phyloP scores from a whole-genome alignment of 2,888 invertebrate genomes.

The Lordiphosa andalusiaca region DNA sequence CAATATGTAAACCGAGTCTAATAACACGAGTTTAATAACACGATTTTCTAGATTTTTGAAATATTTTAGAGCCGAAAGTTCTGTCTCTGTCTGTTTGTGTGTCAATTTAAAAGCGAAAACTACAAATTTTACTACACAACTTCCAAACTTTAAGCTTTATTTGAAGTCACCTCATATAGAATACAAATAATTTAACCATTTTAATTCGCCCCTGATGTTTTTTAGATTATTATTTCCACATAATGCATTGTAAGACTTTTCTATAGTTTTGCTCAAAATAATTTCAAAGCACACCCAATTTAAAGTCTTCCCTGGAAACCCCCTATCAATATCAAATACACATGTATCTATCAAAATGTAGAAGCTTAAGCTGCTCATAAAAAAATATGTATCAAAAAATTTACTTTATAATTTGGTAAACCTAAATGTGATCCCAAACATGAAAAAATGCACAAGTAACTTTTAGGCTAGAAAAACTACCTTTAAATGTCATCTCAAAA shows the following conservation, averaged over 20 bases:
- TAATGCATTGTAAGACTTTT: background rate
- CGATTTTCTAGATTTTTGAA: too few species aligned
- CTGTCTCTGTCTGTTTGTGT: too few species aligned
- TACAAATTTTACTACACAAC: too few species aligned
- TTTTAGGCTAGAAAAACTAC: constrained; percentile 42
- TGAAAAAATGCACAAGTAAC: constrained; percentile 30
- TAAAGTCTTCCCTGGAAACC: constrained; percentile 21
- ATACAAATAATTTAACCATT: too few species aligned
- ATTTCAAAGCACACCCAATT: constrained; percentile 17
- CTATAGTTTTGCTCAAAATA: constrained; percentile 24
- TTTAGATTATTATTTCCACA: background rate
- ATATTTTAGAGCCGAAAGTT: too few species aligned
- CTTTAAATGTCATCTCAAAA: constrained; percentile 17
- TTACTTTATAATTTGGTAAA: constrained; percentile 41
- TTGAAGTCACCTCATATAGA: too few species aligned
- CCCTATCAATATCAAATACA: constrained; percentile 17
- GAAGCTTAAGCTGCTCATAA: constrained; percentile 8
- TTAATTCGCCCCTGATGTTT: too few species aligned
- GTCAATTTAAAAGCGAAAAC: too few species aligned
- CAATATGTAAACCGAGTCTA: too few species aligned
- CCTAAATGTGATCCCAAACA: constrained; percentile 53
- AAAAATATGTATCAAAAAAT: constrained; percentile 8
- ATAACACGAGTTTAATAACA: too few species aligned
- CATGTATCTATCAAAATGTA: constrained; percentile 3
- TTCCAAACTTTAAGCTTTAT: too few species aligned